Evolutionary conservation across 2,888 invertebrate species (phyloP), one percentile per base, ranked within the genome.

Genomic region (Lordiphosa andalusiaca): DNA sequence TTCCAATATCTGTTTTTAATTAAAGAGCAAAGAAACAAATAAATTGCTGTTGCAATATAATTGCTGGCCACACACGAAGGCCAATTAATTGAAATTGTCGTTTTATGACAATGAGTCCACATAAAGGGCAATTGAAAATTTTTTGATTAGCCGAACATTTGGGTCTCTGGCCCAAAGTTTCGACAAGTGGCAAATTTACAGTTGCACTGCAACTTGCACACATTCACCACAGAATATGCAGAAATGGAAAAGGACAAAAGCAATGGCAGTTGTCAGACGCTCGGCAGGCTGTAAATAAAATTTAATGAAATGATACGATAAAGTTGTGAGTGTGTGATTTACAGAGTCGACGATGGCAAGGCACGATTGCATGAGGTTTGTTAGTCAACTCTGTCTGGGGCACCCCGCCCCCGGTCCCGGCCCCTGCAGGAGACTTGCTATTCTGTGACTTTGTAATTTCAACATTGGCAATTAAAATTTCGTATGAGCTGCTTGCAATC

Each of bases 401-500:
- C 40, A 44, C 54, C 36, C 13, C n/a, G 39, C 30, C 36, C 41
- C 42, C 16, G 10, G 37, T 12, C 23, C 37, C 16, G 10, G 37
- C 16, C 23, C 37, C 38, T 23, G 10, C 9, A 36, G 19, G 39
- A 40, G 23, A 49, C 48, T 65, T 42, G 16, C 69, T 53, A 37
- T 25, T 56, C 66, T 70, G 54, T 64, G 70, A 58, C 69, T 84
- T 66, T 69, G 74, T 69, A 76, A 82, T 73, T 84, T 83, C 73
- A 69, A 69, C 85, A 86, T 84, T 85, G 84, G 78, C 85, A 85
- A 85, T 86, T 86, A 83, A 86, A 86, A 86, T 86, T 85, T 83
- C 64, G 80, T 76, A 85, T 78, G 84, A 85, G 86, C 86, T 84
- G 86, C 74, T 69, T 81, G 86, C 86, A 84, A 84, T 84, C 86